Evolutionary conservation across 2,797 vertebrate genomes (phyloP).

Genomic region (Mus minutoides): DNA sequence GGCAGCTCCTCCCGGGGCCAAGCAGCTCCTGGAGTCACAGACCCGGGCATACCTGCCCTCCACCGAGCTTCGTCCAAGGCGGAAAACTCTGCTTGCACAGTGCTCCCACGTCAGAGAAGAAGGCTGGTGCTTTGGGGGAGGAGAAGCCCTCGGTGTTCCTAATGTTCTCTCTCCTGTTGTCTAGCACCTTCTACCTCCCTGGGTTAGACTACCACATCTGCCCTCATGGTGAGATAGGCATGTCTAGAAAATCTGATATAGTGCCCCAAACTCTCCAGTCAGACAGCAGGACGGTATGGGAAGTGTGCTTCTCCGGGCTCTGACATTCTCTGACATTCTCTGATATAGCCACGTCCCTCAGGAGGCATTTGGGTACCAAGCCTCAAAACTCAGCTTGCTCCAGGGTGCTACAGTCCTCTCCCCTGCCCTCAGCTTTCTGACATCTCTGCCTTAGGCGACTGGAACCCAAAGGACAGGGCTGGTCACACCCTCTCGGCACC

Average conservation of each 20-base stretch:
- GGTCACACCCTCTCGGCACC: not conserved
- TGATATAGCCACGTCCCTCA: accelerated
- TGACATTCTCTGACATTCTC: too few species aligned
- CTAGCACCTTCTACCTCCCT: not conserved
- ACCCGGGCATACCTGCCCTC: not conserved
- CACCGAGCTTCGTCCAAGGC: not conserved
- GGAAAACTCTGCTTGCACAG: too few species aligned
- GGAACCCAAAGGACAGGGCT: not conserved
- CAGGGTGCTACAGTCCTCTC: accelerated
- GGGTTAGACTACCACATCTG: not conserved
- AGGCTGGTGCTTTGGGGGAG: not conserved
- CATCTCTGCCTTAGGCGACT: not conserved
- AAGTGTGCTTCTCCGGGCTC: accelerated
- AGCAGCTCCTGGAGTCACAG: not conserved
- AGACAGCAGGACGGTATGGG: accelerated
- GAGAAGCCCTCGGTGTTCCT: not conserved
- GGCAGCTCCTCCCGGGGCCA: not conserved
- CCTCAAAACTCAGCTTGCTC: not conserved
- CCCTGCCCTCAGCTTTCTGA: not conserved
- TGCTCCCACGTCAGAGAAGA: accelerated
- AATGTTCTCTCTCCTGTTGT: not conserved
- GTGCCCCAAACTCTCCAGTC: too few species aligned
- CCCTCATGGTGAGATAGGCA: not conserved
- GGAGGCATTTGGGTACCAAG: not conserved
- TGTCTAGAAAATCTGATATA: not conserved